phyloP scores from a whole-genome alignment of 2,888 invertebrate species.

The Drosophila conformis region DNA sequence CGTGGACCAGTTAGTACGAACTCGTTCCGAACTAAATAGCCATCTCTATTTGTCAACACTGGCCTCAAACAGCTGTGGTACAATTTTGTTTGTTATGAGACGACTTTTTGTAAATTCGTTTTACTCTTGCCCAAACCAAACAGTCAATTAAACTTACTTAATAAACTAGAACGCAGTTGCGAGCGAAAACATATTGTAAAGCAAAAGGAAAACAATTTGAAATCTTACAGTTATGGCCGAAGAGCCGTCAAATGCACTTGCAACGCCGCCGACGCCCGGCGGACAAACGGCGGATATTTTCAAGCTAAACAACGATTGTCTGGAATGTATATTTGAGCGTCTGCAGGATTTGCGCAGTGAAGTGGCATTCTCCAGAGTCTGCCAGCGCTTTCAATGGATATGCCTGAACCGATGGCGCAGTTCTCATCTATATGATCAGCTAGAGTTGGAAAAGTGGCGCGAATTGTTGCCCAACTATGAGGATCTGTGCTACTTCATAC shows the following conservation, averaged over 20 bases:
- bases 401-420: conserved; percentile 67
- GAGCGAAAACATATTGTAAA: neutral
- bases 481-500: conserved; percentile 72
- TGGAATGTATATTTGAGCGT: conserved; percentile 70
- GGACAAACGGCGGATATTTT: conserved; percentile 49
- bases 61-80: conserved; percentile 41
- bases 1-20: neutral
- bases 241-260: conserved; percentile 24
- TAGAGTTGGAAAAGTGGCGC: conserved; percentile 72
- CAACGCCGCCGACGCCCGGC: conserved; percentile 23
- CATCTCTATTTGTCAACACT: conserved; percentile 38
- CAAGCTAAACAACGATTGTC: conserved; percentile 75
- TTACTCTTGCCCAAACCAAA: conserved; percentile 5
- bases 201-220: neutral
- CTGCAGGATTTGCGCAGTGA: conserved; percentile 70
- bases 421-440: conserved; percentile 61
- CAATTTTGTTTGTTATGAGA: conserved; percentile 58
- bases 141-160: neutral
- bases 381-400: conserved; percentile 68
- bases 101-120: conserved; percentile 25
- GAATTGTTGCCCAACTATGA: conserved; percentile 64
- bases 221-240: conserved; percentile 50
- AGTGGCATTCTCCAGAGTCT: conserved; percentile 67
- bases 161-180: neutral
- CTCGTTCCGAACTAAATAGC: neutral